Base-by-base conservation (phyloP, 2,888 invertebrate genomes). In the Odiellus spinosus region DNA sequence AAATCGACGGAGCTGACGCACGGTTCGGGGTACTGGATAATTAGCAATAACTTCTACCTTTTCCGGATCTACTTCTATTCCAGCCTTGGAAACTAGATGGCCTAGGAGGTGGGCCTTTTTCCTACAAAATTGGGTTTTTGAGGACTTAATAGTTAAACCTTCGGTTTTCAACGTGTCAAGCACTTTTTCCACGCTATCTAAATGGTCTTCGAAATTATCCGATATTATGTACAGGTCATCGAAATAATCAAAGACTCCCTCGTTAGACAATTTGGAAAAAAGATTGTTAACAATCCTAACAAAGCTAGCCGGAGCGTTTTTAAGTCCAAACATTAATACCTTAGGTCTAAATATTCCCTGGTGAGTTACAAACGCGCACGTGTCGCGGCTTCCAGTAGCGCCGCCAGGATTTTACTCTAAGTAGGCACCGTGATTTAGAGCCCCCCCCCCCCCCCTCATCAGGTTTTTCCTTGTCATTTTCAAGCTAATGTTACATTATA, bases 311-410 rank as follows among this genome's bases (percentile, higher is more conserved):
- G 54, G 53, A 1, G 57, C 57, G 44, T 58, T 57, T 3, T 44
- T 42, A 2, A 61, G 43, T 0, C 59, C 59, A 45, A 60, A 59
- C 2, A 57, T 57, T 53, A 60, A 55, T 2, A 55, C 52, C 11
- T 46, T 52, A 35, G 57, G 61, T 46, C 61, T 51, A 40, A 50
- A 61, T 2, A 54, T 46, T 1, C 57, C 56, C 5, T 48, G 3
- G 51, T n/a, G 51, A 1, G 47, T 49, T 0, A 51, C 44, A 44
- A 61, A 61, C 1, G 57, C 57, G 26, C 26, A 26, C 26, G 26
- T 26, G 26, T 26, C 26, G n/a, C n/a, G n/a, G n/a, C n/a, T n/a
- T n/a, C n/a, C n/a, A n/a, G n/a, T n/a, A n/a, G n/a, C n/a, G n/a
- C n/a, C n/a, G n/a, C n/a, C n/a, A n/a, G n/a, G n/a, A n/a, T n/a